Percentiles rank a stretch among this genome's conserved stretches.
phyloP scores from a whole-genome alignment of 1,140 invertebrate genomes.

The Sinella curviseta region DNA sequence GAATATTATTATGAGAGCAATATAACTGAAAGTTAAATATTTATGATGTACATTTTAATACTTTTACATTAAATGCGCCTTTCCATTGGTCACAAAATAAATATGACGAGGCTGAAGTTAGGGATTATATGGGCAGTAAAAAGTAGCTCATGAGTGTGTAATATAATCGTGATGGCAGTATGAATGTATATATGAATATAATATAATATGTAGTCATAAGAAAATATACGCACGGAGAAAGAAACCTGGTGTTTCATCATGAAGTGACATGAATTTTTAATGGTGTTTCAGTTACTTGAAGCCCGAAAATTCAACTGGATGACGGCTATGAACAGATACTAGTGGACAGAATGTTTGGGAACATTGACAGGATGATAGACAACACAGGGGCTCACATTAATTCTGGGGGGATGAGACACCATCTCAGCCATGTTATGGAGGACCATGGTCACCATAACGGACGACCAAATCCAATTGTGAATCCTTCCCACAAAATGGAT shows the following conservation, averaged over 20 bases:
- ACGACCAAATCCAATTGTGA: conserved; percentile 40
- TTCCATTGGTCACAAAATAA: too few relatives aligned
- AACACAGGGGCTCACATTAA: conserved; percentile 17
- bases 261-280: conserved; percentile 16
- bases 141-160: too few relatives aligned
- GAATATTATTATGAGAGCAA: too few relatives aligned
- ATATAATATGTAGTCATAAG: too few relatives aligned
- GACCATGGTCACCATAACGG: conserved; percentile 48
- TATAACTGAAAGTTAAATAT: too few relatives aligned
- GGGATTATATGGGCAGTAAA: too few relatives aligned
- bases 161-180: too few relatives aligned
- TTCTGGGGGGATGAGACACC: not conserved
- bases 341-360: conserved; percentile 64
- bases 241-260: not conserved
- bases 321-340: conserved; percentile 83
- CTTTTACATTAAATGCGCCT: too few relatives aligned
- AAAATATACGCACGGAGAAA: not conserved
- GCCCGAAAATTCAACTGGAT: conserved; percentile 69
- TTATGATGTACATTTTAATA: too few relatives aligned
- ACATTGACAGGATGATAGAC: conserved; percentile 22
- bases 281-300: conserved; percentile 58
- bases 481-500: conserved; percentile 27
- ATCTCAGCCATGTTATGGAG: not conserved
- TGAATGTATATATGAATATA: too few relatives aligned
- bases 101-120: too few relatives aligned